Conservation (phyloP, 2,113 vertebrate species). For the Micromys minutus region DNA sequence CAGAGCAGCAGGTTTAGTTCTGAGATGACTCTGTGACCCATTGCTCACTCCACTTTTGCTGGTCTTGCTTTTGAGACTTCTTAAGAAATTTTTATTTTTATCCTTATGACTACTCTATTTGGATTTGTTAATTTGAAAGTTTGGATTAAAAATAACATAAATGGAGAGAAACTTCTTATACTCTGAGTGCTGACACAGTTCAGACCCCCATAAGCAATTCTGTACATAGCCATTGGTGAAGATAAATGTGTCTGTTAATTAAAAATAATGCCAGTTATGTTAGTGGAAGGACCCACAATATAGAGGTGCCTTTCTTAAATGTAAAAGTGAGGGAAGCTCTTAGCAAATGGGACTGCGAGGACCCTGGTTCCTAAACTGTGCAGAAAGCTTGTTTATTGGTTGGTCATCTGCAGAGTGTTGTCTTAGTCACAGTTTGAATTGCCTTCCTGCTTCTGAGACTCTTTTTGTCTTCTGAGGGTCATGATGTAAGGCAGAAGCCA, state of each 20-base stretch:
- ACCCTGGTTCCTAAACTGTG: not conserved
- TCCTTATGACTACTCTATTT: not conserved
- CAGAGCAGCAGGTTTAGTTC: not conserved
- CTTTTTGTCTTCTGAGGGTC: not conserved
- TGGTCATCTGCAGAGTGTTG: not conserved
- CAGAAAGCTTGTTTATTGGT: not conserved
- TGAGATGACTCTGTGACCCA: not conserved
- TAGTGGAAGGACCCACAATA: not conserved
- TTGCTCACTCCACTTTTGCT: not conserved
- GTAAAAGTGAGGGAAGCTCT: not conserved
- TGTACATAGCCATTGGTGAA: conserved; percentile 12
- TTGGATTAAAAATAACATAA: not conserved
- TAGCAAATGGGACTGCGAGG: not conserved
- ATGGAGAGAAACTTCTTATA: not conserved
- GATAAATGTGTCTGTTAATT: conserved; percentile 51
- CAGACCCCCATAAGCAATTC: not conserved
- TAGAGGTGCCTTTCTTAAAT: not conserved
- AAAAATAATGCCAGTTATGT: not conserved
- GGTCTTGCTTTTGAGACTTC: not conserved
- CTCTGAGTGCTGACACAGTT: not conserved
- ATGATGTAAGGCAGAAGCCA: not conserved
- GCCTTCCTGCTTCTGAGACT: not conserved
- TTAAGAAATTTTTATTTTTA: not conserved
- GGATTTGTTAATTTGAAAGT: conserved; percentile 42
- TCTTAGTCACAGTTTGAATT: not conserved